These are phyloP conservation scores for Halesus radiatus DNA, from an alignment of 1,140 invertebrate genomes.

Conservation along the genomic window DNA sequence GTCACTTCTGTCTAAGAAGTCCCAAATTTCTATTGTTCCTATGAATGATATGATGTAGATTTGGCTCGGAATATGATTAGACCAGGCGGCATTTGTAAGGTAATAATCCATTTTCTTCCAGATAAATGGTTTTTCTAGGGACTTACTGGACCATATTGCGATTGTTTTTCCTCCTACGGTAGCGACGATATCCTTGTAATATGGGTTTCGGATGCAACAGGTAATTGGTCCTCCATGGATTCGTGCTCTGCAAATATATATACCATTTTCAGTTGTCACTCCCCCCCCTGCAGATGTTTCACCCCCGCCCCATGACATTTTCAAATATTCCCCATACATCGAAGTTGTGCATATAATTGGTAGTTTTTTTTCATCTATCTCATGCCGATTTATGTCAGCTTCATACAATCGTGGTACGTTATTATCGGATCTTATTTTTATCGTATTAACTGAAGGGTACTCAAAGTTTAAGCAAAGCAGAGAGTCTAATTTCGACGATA, in stretches of 20 bases:
- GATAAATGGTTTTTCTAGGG: conserved; percentile 67
- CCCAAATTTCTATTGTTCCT: conserved; percentile 74
- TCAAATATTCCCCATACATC: conserved; percentile 69
- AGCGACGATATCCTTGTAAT: conserved; percentile 69
- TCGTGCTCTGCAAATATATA: conserved; percentile 65
- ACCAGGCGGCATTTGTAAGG: conserved; percentile 72
- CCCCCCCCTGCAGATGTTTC: conserved; percentile 72
- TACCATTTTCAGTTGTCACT: conserved; percentile 70
- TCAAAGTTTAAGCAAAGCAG: conserved; percentile 65
- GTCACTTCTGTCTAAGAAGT: conserved; percentile 70
- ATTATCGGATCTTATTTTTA: conserved; percentile 59
- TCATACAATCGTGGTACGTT: conserved; percentile 62
- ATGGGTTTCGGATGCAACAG: conserved; percentile 70
- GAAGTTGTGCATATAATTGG: conserved; percentile 64
- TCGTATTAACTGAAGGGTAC: conserved; percentile 58
- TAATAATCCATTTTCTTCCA: conserved; percentile 69
- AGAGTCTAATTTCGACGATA: conserved; percentile 63
- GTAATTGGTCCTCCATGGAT: conserved; percentile 79
- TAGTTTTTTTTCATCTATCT: conserved; percentile 64
- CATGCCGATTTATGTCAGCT: conserved; percentile 62
- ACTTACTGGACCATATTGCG: conserved; percentile 72
- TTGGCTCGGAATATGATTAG: conserved; percentile 65
- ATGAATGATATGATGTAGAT: conserved; percentile 69
- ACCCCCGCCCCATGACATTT: conserved; percentile 74
- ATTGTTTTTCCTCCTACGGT: conserved; percentile 73